Conservation (phyloP, 2,797 vertebrate species). For the Triplophysa bombifrons region DNA sequence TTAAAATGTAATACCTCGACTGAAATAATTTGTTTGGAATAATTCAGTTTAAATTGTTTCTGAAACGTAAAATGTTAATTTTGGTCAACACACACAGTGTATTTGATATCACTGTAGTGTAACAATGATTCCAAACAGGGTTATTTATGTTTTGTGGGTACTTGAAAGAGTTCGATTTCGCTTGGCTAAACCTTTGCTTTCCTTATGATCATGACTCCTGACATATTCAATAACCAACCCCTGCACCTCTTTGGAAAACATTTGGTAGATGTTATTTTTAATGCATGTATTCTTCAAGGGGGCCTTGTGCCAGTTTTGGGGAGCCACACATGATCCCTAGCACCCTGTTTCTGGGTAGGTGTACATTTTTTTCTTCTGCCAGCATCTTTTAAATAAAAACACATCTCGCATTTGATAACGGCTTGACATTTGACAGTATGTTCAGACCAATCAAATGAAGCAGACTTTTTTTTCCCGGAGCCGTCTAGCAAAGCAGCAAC, state of each 20-base stretch:
- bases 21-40: background rate
- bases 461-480: constrained; percentile 16
- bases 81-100: background rate
- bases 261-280: constrained; percentile 62
- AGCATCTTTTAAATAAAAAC: constrained; percentile 72
- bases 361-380: constrained; percentile 64
- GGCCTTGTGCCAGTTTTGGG: constrained; percentile 46
- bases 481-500: constrained; percentile 65
- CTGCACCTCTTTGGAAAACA: background rate
- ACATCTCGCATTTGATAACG: constrained; percentile 75
- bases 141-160: background rate
- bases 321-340: constrained; percentile 66
- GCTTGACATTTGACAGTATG: constrained; percentile 82
- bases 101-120: background rate
- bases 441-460: constrained; percentile 76
- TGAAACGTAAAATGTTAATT: background rate
- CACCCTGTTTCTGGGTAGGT: constrained; percentile 70
- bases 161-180: background rate
- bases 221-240: constrained; percentile 3
- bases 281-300: constrained; percentile 58
- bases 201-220: background rate
- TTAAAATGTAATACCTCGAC: background rate
- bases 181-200: background rate
- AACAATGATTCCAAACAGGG: background rate
- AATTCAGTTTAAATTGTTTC: background rate